Base-by-base conservation (phyloP, 2,113 vertebrate genomes). In the Cynocephalus volans region DNA sequence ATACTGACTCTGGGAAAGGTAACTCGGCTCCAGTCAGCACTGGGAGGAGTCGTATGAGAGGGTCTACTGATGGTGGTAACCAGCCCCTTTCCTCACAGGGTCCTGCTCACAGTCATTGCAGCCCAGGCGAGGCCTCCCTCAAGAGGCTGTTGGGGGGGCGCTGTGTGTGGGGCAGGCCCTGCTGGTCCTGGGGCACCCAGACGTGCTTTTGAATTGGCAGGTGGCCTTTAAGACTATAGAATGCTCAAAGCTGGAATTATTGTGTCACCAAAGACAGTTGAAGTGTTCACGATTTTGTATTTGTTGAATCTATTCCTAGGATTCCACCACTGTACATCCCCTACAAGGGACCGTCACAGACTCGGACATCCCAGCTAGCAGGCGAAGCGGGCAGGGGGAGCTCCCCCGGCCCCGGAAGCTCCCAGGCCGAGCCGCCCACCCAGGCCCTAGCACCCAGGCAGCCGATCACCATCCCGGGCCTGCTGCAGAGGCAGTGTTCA, bases 401-500 rank as follows among this genome's bases (percentile, higher is more conserved):
- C 86, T 50, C 26, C 48, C 87, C 97, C 28, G 89, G 88, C 33
- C 90, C 97, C 36, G 92, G 97, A 92, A 96, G 95, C 2, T 77
- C 97, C 93, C 98, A 85, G 50, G 5, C 90, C 7, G 52, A 77
- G 52, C 93, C 87, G 23, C 95, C 98, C 1, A 72, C 96, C 91
- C 97, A 97, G 69, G 3, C 82, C 6, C 79, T 82, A 6, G 85
- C 31, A 0, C 67, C 96, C 50, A 98, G 98, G 80, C 97, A 87
- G 0, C 98, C 98, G 18, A 98, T 99, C 93, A 99, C 98, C 87
- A 95, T 99, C 95, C 73, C 98, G 0, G 96, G 96, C 26, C 96
- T 98, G 84, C 97, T 99, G 72, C 98, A 98, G 95, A 98, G 98
- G 60, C 98, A 98, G 6, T 89, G 87, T 73, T 31, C 90, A 98